Evolutionary conservation across 2,888 invertebrate species (phyloP).

Genomic region (Chrysotoxum bicinctum): DNA sequence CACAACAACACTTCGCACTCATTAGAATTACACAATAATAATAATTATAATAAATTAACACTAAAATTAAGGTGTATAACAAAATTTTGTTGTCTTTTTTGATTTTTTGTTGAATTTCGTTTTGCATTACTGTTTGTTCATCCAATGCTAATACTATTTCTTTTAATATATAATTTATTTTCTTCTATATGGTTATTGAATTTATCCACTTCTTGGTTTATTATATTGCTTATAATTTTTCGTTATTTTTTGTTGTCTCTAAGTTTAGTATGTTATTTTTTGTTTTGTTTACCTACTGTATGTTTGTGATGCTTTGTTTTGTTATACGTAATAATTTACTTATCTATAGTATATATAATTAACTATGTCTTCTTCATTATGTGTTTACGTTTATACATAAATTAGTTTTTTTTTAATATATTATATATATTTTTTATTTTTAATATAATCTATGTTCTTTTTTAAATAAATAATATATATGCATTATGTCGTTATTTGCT

Average conservation of each 20-base stretch:
- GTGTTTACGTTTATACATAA: conserved; percentile 64
- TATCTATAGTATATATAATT: conserved; percentile 74
- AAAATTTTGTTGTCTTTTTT: conserved; percentile 72
- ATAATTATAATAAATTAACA: conserved; percentile 64
- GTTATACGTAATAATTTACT: conserved; percentile 74
- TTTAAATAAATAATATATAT: conserved; percentile 75
- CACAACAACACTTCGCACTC: conserved; percentile 55
- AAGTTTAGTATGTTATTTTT: conserved; percentile 73
- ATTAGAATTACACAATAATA: conserved; percentile 32
- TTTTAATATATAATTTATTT: conserved; percentile 42
- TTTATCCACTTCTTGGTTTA: conserved; percentile 63
- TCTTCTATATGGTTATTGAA: conserved; percentile 62
- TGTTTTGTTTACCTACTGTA: conserved; percentile 64
- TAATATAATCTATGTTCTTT: conserved; percentile 68
- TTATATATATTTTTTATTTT: conserved; percentile 63
- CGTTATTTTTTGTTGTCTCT: conserved; percentile 71
- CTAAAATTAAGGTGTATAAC: conserved; percentile 68
- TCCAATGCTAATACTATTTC: conserved; percentile 66
- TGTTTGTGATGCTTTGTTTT: conserved; percentile 68
- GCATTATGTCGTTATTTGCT: conserved; percentile 73
- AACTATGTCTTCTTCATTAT: conserved; percentile 47
- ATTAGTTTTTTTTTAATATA: conserved; percentile 59
- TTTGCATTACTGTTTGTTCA: conserved; percentile 45
- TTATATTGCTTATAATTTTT: conserved; percentile 72
- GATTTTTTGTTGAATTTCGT: conserved; percentile 67